Conservation (phyloP, 2,113 vertebrate genomes). For the Percina caprodes region DNA sequence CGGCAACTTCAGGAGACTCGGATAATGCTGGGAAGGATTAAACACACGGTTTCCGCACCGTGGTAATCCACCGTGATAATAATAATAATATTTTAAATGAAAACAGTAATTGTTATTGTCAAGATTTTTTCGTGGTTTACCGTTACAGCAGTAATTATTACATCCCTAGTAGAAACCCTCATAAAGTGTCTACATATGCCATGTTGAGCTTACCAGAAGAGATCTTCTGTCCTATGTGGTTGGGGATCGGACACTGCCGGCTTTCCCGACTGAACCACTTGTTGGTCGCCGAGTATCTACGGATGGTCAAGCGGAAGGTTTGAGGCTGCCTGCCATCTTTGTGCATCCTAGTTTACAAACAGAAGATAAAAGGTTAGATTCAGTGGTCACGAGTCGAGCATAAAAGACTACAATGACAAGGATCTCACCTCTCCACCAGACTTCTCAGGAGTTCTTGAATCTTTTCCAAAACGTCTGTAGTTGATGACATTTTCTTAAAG, state of each 20-base stretch:
- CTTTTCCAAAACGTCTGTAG: slow-evolving; percentile 85
- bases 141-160: too few species aligned
- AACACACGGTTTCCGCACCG: too few species aligned
- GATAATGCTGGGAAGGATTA: too few species aligned
- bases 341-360: slow-evolving; percentile 80
- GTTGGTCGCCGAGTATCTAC: slow-evolving; percentile 78
- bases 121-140: too few species aligned
- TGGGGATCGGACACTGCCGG: slow-evolving; percentile 89
- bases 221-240: slow-evolving; percentile 85
- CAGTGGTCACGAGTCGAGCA: neutral
- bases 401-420: neutral
- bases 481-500: slow-evolving; percentile 89
- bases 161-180: neutral
- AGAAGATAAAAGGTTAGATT: slow-evolving; percentile 6
- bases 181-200: neutral
- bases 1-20: too few species aligned
- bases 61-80: too few species aligned
- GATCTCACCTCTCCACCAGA: slow-evolving; percentile 86
- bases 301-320: slow-evolving; percentile 87
- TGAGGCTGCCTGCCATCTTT: slow-evolving; percentile 89
- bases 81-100: too few species aligned
- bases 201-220: slow-evolving; percentile 75
- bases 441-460: slow-evolving; percentile 85
- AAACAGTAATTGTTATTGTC: too few species aligned
- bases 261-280: slow-evolving; percentile 88